These are phyloP conservation scores for Agrotis clavis DNA, from an alignment of 2,888 invertebrate genomes.

Conservation along the genomic window DNA sequence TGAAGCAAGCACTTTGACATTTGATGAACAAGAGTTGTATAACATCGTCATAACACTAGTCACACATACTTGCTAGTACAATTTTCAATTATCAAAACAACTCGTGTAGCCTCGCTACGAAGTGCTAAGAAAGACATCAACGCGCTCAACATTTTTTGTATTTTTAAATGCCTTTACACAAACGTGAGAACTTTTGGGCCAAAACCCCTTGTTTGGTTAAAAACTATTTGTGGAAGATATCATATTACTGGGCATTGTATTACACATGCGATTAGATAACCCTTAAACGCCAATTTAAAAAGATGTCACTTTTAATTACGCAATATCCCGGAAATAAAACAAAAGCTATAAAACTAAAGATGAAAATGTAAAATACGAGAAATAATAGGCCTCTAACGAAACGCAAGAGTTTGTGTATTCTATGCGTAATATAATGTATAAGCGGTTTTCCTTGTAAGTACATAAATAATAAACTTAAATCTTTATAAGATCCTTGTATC, in stretches of 20 bases:
- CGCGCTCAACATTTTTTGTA: conserved; percentile 62
- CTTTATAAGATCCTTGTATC: conserved; percentile 37
- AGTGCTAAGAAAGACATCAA: conserved; percentile 80
- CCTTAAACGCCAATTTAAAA: conserved; percentile 50
- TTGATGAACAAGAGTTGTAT: conserved; percentile 48
- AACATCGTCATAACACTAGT: conserved; percentile 21
- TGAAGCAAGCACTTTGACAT: conserved; percentile 43
- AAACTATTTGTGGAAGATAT: not conserved
- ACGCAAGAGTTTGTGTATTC: conserved; percentile 22
- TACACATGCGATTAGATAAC: conserved; percentile 59
- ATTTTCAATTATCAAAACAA: conserved; percentile 28
- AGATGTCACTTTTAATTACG: conserved; percentile 55
- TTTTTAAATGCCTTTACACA: not conserved
- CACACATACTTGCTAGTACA: not conserved
- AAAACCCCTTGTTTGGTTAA: not conserved
- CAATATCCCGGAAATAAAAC: conserved; percentile 59
- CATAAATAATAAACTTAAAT: conserved; percentile 2
- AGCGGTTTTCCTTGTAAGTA: conserved; percentile 50
- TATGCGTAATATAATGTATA: conserved; percentile 20
- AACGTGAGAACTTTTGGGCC: too few species aligned
- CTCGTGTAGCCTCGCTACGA: conserved; percentile 13
- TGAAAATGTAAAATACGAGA: conserved; percentile 46
- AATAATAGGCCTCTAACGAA: conserved; percentile 35
- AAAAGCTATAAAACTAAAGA: conserved; percentile 36
- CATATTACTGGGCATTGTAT: conserved; percentile 21